phyloP scores from a whole-genome alignment of 2,888 invertebrate species.

The Heliothis peltigera region DNA sequence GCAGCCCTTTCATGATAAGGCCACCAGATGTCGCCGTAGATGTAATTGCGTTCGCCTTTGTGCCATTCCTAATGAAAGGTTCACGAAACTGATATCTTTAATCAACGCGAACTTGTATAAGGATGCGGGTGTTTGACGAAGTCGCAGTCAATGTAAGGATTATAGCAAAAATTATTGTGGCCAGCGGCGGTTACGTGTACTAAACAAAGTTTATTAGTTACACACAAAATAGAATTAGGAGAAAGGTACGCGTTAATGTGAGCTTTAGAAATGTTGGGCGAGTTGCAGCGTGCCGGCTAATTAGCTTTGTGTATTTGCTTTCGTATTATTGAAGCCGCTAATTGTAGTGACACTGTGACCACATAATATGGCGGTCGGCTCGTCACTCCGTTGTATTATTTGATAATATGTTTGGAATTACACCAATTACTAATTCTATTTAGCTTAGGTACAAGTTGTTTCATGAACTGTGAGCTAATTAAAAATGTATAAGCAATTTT shows the following conservation, averaged over 20 bases:
- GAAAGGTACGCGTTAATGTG: conserved; percentile 15
- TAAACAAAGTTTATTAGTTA: conserved; percentile 37
- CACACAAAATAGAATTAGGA: conserved; percentile 22
- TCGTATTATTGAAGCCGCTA: conserved; percentile 25
- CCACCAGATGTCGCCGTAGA: conserved; percentile 85
- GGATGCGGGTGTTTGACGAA: conserved; percentile 80
- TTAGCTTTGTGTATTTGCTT: conserved; percentile 38
- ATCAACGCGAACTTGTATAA: conserved; percentile 86
- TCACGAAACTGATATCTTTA: conserved; percentile 88
- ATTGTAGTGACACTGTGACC: conserved; percentile 27
- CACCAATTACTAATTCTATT: neutral
- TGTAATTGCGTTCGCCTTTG: conserved; percentile 87
- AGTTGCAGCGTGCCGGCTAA: conserved; percentile 33
- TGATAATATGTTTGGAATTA: neutral
- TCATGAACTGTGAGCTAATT: no score
- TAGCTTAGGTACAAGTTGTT: no score
- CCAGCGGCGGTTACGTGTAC: conserved; percentile 3
- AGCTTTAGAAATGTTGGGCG: conserved; percentile 28
- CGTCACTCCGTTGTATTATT: conserved; percentile 1
- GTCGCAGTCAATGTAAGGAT: conserved; percentile 38
- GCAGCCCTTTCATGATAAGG: conserved; percentile 86
- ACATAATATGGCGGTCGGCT: conserved; percentile 10
- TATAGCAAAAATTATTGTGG: conserved; percentile 23
- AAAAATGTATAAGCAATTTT: neutral
- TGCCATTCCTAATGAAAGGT: conserved; percentile 87